Percentiles rank a stretch among this genome's conserved stretches.
phyloP scores from a whole-genome alignment of 2,113 vertebrate species.

The Pterocles orientalis region DNA sequence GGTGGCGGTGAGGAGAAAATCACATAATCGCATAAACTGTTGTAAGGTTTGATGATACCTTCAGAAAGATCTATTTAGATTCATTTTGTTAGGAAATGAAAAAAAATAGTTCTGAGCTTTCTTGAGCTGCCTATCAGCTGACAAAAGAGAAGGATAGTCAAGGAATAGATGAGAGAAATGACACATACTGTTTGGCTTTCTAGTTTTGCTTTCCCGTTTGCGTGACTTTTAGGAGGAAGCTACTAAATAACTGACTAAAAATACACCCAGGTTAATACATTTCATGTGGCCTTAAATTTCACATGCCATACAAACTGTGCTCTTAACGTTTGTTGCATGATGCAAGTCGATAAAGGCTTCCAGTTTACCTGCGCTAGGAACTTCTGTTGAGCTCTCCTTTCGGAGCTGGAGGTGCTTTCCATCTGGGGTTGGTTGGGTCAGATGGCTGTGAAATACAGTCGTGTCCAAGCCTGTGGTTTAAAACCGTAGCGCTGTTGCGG shows the following conservation, averaged over 20 bases:
- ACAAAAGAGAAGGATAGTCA: neutral
- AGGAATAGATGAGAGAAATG: neutral
- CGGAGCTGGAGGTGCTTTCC: neutral
- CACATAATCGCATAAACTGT: neutral
- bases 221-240: neutral
- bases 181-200: neutral
- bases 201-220: neutral
- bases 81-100: neutral
- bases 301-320: neutral
- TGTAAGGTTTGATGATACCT: neutral
- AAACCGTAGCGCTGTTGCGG: neutral
- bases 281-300: neutral
- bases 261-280: neutral
- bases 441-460: neutral
- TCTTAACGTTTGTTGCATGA: neutral
- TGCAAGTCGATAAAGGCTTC: neutral
- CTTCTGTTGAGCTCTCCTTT: neutral
- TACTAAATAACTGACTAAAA: neutral
- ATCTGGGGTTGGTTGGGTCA: neutral
- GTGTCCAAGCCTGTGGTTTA: neutral
- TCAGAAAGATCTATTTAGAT: neutral
- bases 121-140: neutral
- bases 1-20: neutral
- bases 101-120: constrained; percentile 10
- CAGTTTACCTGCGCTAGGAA: neutral